These are phyloP conservation scores for Linurgus olivaceus DNA, from an alignment of 2,797 vertebrate genomes.

Conservation along the genomic window DNA sequence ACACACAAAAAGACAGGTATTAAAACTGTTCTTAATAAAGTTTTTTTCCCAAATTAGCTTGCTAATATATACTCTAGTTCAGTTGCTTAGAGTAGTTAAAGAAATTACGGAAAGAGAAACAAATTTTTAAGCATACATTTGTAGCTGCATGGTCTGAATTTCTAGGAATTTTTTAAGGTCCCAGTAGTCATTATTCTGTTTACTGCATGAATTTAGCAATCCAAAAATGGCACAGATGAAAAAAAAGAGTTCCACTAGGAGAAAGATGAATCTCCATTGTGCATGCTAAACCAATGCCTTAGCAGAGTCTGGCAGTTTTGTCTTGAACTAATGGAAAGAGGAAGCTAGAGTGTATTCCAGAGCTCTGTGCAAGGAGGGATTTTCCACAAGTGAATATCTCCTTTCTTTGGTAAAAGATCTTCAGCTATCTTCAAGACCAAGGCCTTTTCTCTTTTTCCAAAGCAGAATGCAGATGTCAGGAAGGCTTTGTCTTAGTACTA, in stretches of 20 bases:
- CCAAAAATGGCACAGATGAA: background rate
- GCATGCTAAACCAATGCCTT: accelerated
- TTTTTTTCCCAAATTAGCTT: background rate
- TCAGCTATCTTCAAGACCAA: background rate
- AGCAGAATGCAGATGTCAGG: background rate
- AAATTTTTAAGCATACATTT: background rate
- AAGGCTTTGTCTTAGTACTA: background rate
- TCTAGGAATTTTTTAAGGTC: background rate
- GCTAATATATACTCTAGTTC: background rate
- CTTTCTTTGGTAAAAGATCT: background rate
- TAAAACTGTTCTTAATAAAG: background rate
- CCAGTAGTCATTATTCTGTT: background rate
- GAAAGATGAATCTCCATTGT: background rate
- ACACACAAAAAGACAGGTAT: accelerated
- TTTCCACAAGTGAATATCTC: background rate
- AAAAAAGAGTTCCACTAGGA: background rate
- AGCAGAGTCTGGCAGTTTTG: background rate
- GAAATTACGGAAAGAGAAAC: background rate
- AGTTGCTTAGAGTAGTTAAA: background rate
- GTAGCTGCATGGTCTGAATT: background rate
- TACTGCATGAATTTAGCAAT: background rate
- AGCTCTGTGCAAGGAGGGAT: background rate
- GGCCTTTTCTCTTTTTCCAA: background rate
- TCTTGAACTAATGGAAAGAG: background rate
- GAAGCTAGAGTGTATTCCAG: background rate